Evolutionary conservation across 2,888 invertebrate genomes (phyloP), one percentile per base, ranked within the genome.

Genomic region (Apotomis turbidana): DNA sequence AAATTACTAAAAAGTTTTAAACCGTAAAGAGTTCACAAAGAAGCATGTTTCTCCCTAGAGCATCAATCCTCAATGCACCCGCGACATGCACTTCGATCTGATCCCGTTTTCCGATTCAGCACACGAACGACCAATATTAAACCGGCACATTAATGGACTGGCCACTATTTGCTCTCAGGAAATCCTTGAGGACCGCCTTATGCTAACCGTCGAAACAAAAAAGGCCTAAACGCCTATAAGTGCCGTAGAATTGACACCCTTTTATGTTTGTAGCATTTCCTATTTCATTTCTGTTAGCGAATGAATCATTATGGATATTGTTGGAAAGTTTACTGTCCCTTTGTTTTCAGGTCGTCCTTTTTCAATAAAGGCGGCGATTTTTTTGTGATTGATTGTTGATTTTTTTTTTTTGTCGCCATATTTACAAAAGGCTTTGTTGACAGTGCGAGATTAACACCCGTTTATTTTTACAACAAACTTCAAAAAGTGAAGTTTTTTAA

Each of bases 91-190:
- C 66, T 66, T 27, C 55, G 66, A 36, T 9, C 44, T 66, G 66
- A 66, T 66, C 57, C 66, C 66, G 57, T 57, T 66, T 66, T 57
- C 55, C n/a, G 55, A 66, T 66, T 66, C 66, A 66, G 57, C 66
- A 66, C 66, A 66, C 66, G 66, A 27, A 66, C 55, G 66, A 57
- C 66, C n/a, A 66, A 66, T 66, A 66, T 66, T 66, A 66, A 66
- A 55, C 66, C n/a, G 62, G 36, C 52, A 66, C 66, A 57, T 66
- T 66, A 66, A 66, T 66, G 66, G 66, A 46, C 36, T 49, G 9
- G 3, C 57, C 55, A 46, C 55, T 66, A 57, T 66, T 66, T 66
- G 57, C 66, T 66, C 46, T 27, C 27, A 1, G 46, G 41, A 49
- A 49, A n/a, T 57, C 54, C 66, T 57, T 66, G 46, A 44, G 44